These are phyloP conservation scores for Strigamia crassipes DNA, from an alignment of 2,888 invertebrate species.

Conservation along the genomic window DNA sequence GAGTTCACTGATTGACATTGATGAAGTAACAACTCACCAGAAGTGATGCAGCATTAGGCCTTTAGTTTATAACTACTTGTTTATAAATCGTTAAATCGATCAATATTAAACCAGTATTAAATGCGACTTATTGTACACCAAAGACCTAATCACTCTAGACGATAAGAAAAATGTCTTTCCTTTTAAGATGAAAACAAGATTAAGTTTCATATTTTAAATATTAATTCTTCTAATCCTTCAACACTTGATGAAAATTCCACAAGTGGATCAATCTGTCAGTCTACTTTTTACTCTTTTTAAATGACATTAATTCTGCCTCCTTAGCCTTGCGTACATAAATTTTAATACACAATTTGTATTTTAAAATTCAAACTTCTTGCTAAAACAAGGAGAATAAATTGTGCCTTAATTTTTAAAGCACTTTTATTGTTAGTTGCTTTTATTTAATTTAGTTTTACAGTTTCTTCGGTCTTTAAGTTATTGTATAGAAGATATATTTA, in stretches of 20 bases:
- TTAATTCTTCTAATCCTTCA: conserved; percentile 26
- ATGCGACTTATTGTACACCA: neutral
- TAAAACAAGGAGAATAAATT: too few relatives aligned
- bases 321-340: neutral
- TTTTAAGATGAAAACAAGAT: neutral
- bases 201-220: conserved; percentile 23
- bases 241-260: conserved; percentile 28
- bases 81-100: too few relatives aligned
- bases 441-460: neutral
- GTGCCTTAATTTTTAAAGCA: neutral
- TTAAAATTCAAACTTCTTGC: neutral
- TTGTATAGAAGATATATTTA: neutral
- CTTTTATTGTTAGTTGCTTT: neutral
- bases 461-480: neutral
- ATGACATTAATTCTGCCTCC: conserved; percentile 31
- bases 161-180: neutral
- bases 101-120: neutral
- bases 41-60: too few relatives aligned
- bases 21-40: too few relatives aligned
- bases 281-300: conserved; percentile 5
- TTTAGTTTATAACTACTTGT: too few relatives aligned
- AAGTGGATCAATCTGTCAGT: conserved; percentile 37
- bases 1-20: too few relatives aligned
- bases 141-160: neutral
- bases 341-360: neutral